Percentiles rank a stretch among this genome's conserved stretches.
Conservation (phyloP, 1,140 invertebrate species). For the Lycorma delicatula region DNA sequence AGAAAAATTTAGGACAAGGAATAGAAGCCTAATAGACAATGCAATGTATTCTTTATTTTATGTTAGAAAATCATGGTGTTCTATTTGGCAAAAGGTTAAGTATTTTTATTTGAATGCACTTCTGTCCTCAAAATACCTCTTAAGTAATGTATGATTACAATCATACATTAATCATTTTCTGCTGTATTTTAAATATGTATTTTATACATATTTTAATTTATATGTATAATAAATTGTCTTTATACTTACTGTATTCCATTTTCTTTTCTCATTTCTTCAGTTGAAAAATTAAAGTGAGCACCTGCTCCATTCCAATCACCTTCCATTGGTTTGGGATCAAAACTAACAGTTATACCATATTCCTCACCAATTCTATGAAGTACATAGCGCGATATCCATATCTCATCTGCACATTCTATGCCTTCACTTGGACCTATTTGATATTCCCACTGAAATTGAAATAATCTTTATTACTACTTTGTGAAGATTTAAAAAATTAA, state of each 20-base stretch:
- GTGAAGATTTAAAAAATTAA: background rate
- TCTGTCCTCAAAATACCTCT: too few species aligned
- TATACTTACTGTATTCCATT: conserved; percentile 49
- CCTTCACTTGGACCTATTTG: conserved; percentile 64
- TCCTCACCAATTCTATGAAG: conserved; percentile 76
- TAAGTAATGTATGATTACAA: too few species aligned
- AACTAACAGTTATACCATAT: conserved; percentile 67
- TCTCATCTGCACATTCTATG: conserved; percentile 69
- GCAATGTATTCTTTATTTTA: too few species aligned
- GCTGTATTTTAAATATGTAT: too few species aligned
- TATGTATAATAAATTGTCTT: conserved; percentile 42
- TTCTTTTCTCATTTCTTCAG: conserved; percentile 65
- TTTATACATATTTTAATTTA: too few species aligned
- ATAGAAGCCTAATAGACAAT: too few species aligned
- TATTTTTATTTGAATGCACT: too few species aligned
- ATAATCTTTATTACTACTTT: background rate
- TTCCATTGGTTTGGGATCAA: conserved; percentile 70
- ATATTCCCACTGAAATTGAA: conserved; percentile 57
- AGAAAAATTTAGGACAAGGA: too few species aligned
- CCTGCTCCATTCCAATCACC: conserved; percentile 83
- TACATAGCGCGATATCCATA: conserved; percentile 75
- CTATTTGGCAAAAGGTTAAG: too few species aligned
- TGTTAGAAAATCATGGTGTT: too few species aligned
- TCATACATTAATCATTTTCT: too few species aligned
- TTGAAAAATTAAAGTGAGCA: conserved; percentile 75